Evolutionary conservation across 2,797 vertebrate species (phyloP).

Genomic region (Todus mexicanus): DNA sequence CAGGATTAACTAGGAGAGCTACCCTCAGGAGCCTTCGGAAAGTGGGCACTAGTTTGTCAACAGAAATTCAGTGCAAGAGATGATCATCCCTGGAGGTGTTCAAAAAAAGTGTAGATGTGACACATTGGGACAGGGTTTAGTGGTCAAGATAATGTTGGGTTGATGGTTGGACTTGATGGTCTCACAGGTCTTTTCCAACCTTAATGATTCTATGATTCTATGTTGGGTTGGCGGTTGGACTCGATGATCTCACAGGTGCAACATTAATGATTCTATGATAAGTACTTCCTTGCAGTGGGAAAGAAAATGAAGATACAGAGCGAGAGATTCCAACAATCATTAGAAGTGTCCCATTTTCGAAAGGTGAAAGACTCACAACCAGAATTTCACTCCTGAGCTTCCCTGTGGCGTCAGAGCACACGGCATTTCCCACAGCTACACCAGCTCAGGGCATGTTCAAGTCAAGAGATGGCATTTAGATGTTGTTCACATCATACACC

Average conservation of each 20-base stretch:
- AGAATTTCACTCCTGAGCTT: background rate
- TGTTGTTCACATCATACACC: background rate
- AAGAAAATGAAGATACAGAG: background rate
- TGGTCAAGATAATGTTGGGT: too few species aligned
- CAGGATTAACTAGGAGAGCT: background rate
- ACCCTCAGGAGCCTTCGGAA: background rate
- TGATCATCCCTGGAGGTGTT: too few species aligned
- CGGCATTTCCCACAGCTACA: background rate
- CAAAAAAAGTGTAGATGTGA: too few species aligned
- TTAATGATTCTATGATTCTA: too few species aligned
- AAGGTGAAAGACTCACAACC: background rate
- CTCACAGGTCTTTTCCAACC: too few species aligned
- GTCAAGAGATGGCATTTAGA: background rate
- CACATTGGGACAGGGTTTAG: too few species aligned
- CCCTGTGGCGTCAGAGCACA: background rate
- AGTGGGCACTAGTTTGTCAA: background rate
- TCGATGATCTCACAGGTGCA: too few species aligned
- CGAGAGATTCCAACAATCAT: background rate
- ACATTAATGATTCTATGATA: too few species aligned
- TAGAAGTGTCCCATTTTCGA: background rate
- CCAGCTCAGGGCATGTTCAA: background rate
- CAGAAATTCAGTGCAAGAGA: background rate
- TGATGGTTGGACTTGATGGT: too few species aligned
- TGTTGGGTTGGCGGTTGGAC: too few species aligned
- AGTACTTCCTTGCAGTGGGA: background rate